A percentile compares a stretch with the other conserved stretches of the same genome.
Conservation (phyloP, 1,140 invertebrate species). For the Idris sp. region DNA sequence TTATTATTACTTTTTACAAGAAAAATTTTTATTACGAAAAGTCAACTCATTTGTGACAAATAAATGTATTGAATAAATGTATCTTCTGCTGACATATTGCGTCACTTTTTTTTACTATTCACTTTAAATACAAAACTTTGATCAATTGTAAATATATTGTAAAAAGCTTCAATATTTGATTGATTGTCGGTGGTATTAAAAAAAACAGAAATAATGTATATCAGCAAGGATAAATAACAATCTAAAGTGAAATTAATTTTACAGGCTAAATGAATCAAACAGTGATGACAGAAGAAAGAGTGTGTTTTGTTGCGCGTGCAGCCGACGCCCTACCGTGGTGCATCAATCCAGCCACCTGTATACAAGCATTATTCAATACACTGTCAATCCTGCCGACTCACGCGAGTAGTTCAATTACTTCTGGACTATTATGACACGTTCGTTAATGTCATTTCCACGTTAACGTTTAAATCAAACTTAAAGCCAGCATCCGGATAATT, state of each 20-base stretch:
- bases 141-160: too few relatives aligned
- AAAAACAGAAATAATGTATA: too few relatives aligned
- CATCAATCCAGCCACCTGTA: slow-evolving; percentile 37
- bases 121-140: too few relatives aligned
- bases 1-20: too few relatives aligned
- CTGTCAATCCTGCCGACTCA: slow-evolving; percentile 47
- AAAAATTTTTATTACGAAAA: too few relatives aligned
- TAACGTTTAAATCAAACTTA: slow-evolving; percentile 48
- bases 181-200: too few relatives aligned
- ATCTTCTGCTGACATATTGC: too few relatives aligned
- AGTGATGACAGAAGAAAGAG: slow-evolving; percentile 51
- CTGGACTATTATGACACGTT: slow-evolving; percentile 50
- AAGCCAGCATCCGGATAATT: slow-evolving; percentile 15
- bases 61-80: too few relatives aligned
- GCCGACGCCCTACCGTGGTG: slow-evolving; percentile 26
- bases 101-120: too few relatives aligned
- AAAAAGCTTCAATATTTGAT: too few relatives aligned
- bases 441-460: slow-evolving; percentile 49
- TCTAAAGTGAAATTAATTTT: slow-evolving; percentile 17
- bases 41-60: too few relatives aligned
- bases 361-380: slow-evolving; percentile 44
- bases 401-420: slow-evolving; percentile 44
- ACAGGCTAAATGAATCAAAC: slow-evolving; percentile 43
- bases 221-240: slow-evolving; percentile 2
- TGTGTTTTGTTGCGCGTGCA: slow-evolving; percentile 43